Evolutionary conservation across 1,140 invertebrate genomes (phyloP), one percentile per base, ranked within the genome.

Genomic region (Procambarus clarkii): DNA sequence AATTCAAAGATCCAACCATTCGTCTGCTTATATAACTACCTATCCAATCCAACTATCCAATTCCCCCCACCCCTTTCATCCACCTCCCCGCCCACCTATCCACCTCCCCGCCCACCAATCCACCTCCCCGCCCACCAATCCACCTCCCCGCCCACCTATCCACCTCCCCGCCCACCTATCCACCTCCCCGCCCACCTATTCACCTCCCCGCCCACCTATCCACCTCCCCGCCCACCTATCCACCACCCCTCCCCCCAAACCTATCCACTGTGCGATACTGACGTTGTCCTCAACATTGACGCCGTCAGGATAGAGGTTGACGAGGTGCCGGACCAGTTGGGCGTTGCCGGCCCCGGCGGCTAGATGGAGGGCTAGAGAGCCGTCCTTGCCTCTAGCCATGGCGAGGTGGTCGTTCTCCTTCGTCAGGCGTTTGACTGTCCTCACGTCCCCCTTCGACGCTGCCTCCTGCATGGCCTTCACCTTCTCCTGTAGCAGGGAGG

Each of bases 321-420:
- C 21, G 13, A 86, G 71, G 48, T 76, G 71, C 7, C 34, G 58
- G 7, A 74, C 50, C 11, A 46, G 15, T 2, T n/a, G 69, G 18
- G 81, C 69, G 21, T 45, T 83, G 24, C 58, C 60, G 24, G 81
- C 58, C 11, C 46, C 58, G 0, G 81, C 81, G n/a, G 58, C 81
- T 54, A 69, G 44, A 64, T 83, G 81, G 5, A 83, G 58, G 34
- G 81, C 34, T 13, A 83, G 34, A 9, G 58, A 18, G n/a, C 81
- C 81, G 18, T 83, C 81, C 9, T 44, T 18, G 0, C 58, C 58
- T 24, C 81, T 34, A 18, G 81, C 60, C 54, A 83, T 15, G 3
- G 34, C 58, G 9, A 83, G 81, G 24, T 50, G 58, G 9, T 46
- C 46, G 60, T 83, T 83, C 34, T 80, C 86, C 76, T 80, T 80